These are phyloP conservation scores for Bathynomus jamesi DNA, from an alignment of 1,140 invertebrate genomes.

Conservation along the genomic window DNA sequence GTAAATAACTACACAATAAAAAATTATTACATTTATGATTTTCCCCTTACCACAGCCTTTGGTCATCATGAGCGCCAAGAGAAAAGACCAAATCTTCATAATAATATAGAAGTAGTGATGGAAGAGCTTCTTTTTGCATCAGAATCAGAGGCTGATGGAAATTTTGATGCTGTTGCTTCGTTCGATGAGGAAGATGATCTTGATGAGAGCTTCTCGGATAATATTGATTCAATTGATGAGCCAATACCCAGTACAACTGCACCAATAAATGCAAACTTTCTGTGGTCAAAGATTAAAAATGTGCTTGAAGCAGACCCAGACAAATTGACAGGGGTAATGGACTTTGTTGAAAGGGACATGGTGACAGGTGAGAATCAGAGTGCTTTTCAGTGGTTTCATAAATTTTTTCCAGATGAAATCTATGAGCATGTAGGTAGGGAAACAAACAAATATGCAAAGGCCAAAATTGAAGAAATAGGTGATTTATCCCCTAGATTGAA, in stretches of 20 bases:
- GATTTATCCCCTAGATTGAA: neutral
- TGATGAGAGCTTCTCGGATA: neutral
- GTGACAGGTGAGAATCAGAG: neutral
- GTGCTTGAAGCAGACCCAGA: neutral
- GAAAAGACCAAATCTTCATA: neutral
- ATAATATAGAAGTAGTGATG: neutral
- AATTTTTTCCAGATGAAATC: neutral
- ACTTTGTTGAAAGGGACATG: neutral
- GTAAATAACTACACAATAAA: no score
- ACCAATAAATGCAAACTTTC: neutral
- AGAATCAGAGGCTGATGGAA: neutral
- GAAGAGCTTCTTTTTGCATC: neutral
- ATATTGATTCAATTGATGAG: neutral
- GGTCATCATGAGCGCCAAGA: neutral
- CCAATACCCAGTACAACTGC: neutral
- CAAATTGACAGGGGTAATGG: neutral
- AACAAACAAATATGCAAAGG: constrained; percentile 3
- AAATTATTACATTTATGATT: no score
- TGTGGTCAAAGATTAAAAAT: neutral
- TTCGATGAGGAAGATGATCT: neutral
- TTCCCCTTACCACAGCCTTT: no score
- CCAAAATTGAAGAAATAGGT: neutral
- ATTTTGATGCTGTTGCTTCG: neutral
- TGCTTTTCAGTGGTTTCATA: neutral
- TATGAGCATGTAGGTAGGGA: constrained; percentile 4